A percentile compares a stretch with the other conserved stretches of the same genome.
Evolutionary conservation across 2,113 vertebrate species (phyloP).

Genomic region (Drymodes brunneopygia): DNA sequence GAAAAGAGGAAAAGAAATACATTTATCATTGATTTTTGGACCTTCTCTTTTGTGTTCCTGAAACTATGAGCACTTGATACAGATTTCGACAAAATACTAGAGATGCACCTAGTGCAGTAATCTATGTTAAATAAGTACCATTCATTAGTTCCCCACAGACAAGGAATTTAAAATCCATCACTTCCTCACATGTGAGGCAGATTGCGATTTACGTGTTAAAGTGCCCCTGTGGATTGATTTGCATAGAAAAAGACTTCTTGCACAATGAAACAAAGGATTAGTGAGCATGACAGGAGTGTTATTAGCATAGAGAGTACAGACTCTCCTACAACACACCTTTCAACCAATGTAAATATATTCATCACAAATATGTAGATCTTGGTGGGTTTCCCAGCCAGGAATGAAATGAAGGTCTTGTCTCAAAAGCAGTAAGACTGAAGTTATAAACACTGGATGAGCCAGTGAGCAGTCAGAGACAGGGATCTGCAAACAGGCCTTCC

Average conservation of each 20-base stretch:
- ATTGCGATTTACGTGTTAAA: constrained; percentile 74
- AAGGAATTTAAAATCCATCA: constrained; percentile 67
- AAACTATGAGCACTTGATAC: neutral
- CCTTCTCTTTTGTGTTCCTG: neutral
- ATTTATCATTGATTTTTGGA: neutral
- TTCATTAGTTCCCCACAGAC: constrained; percentile 59
- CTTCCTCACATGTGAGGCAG: constrained; percentile 58
- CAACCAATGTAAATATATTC: constrained; percentile 35
- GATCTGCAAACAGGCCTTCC: neutral
- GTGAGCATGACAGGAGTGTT: constrained; percentile 36
- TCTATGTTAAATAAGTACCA: constrained; percentile 45
- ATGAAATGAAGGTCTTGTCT: neutral
- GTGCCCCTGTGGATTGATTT: constrained; percentile 68
- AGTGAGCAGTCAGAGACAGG: neutral
- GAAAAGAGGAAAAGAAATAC: neutral
- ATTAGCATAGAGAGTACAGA: constrained; percentile 59
- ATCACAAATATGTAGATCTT: constrained; percentile 36
- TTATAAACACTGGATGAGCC: neutral
- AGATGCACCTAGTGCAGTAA: constrained; percentile 1
- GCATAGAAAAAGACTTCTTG: constrained; percentile 69
- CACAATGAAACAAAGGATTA: constrained; percentile 67
- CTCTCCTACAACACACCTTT: constrained; percentile 18
- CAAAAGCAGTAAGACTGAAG: neutral
- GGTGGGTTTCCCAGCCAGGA: neutral
- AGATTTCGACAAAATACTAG: neutral